Conservation (phyloP, 2,113 vertebrate genomes). For the Tupaia chinensis region DNA sequence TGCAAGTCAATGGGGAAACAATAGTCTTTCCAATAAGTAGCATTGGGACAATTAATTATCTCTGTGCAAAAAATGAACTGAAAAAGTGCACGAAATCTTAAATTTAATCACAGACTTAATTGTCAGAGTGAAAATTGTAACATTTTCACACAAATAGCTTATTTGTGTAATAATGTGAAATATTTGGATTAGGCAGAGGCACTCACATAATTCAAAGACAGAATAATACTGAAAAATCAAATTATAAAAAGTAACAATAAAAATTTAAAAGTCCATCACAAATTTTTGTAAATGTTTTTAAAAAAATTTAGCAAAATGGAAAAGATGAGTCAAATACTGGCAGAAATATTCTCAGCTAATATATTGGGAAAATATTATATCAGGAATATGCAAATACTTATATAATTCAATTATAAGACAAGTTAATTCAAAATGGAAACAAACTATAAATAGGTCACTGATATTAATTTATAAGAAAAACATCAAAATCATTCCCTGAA, state of each 20-base stretch:
- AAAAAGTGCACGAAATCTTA: background rate
- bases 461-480: background rate
- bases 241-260: background rate
- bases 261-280: background rate
- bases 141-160: background rate
- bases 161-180: background rate
- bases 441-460: background rate
- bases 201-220: background rate
- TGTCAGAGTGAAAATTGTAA: background rate
- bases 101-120: background rate
- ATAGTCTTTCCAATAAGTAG: background rate
- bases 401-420: background rate
- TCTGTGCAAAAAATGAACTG: background rate
- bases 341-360: background rate
- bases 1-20: background rate
- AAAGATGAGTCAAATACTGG: background rate
- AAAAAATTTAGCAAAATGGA: background rate
- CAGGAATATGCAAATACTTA: background rate
- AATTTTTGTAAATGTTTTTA: background rate
- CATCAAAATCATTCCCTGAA: background rate
- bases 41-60: background rate
- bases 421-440: background rate
- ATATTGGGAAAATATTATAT: background rate
- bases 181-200: background rate
- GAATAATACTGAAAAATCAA: background rate